These are phyloP conservation scores for Trinorchestia longiramus DNA, from an alignment of 1,140 invertebrate genomes.

Conservation along the genomic window DNA sequence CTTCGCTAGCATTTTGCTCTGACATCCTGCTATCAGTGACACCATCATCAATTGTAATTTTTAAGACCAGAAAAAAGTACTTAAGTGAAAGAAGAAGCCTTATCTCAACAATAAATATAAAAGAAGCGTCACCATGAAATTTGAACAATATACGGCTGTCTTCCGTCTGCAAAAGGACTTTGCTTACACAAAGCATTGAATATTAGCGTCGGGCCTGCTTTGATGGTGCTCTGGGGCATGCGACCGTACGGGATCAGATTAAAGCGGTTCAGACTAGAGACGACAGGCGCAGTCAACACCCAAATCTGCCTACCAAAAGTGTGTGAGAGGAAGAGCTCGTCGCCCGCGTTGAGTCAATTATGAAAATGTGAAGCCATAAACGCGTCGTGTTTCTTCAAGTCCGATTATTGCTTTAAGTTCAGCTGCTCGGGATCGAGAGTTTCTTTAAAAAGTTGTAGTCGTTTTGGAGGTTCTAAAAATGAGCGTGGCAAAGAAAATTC, in stretches of 20 bases:
- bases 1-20: background rate
- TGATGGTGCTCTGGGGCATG: background rate
- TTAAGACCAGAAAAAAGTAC: background rate
- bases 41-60: background rate
- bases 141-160: conserved; percentile 20
- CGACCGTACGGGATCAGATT: conserved; percentile 1
- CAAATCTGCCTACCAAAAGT: background rate
- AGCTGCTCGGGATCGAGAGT: background rate
- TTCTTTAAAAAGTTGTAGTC: background rate
- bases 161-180: background rate
- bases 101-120: background rate
- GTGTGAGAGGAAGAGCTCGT: background rate
- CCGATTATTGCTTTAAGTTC: background rate
- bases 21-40: background rate
- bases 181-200: background rate
- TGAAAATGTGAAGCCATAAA: background rate
- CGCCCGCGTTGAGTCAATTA: background rate
- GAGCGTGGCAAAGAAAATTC: background rate
- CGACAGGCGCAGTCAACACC: background rate
- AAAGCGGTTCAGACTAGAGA: background rate
- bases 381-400: background rate
- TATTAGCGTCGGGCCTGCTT: conserved; percentile 9
- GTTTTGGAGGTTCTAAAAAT: background rate
- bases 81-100: background rate
- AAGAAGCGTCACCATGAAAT: background rate